These are phyloP conservation scores for Catocala sponsa DNA, from an alignment of 2,888 invertebrate species.

Conservation along the genomic window DNA sequence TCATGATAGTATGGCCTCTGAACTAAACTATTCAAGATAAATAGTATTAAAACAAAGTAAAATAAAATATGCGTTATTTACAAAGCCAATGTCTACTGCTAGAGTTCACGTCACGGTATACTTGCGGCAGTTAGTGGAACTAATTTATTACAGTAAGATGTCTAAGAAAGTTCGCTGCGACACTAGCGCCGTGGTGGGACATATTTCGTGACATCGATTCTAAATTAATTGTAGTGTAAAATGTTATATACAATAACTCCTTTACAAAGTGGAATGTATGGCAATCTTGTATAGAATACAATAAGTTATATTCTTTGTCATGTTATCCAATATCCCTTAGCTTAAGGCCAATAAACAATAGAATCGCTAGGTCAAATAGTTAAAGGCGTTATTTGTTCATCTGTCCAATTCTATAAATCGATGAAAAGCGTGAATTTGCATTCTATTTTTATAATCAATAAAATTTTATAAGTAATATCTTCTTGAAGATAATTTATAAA, in stretches of 20 bases:
- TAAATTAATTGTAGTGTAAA: not conserved
- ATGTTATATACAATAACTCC: slow-evolving; percentile 59
- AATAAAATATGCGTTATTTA: slow-evolving; percentile 43
- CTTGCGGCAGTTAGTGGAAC: not conserved
- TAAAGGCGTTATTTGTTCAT: slow-evolving; percentile 9
- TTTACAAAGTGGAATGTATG: slow-evolving; percentile 60
- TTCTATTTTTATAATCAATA: slow-evolving; percentile 3
- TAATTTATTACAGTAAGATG: not conserved
- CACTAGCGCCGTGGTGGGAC: slow-evolving; percentile 3
- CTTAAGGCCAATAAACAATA: too few relatives aligned
- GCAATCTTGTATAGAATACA: slow-evolving; percentile 31
- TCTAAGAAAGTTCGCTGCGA: slow-evolving; percentile 6
- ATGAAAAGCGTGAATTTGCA: slow-evolving; percentile 5
- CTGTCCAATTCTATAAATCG: slow-evolving; percentile 16
- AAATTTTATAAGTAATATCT: not conserved
- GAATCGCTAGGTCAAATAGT: not conserved
- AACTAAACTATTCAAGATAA: slow-evolving; percentile 47
- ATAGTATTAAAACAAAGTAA: slow-evolving; percentile 16
- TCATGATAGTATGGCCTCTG: slow-evolving; percentile 75
- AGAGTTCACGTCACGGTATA: not conserved
- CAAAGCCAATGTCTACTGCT: slow-evolving; percentile 46
- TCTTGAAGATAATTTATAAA: not conserved
- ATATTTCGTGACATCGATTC: not conserved
- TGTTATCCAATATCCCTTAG: too few relatives aligned
- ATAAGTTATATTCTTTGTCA: too few relatives aligned